These are phyloP conservation scores for Neocloeon triangulifer DNA, from an alignment of 1,140 invertebrate genomes.

Conservation along the genomic window DNA sequence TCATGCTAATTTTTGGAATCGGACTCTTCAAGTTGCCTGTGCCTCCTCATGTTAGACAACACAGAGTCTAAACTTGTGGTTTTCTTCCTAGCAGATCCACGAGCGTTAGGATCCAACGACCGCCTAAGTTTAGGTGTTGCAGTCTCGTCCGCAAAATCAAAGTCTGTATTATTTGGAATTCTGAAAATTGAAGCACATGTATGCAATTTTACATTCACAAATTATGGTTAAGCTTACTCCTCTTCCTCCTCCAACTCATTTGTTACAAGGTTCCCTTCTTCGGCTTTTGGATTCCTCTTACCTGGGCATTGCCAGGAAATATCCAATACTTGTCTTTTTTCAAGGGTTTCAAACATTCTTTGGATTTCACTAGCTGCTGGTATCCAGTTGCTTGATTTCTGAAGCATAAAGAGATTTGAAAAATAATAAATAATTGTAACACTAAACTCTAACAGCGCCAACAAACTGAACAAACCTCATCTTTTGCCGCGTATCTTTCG, in stretches of 20 bases:
- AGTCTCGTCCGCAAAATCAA: conserved; percentile 53
- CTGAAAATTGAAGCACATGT: conserved; percentile 11
- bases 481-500: conserved; percentile 21
- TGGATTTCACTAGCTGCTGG: conserved; percentile 22
- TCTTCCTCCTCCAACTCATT: conserved; percentile 13
- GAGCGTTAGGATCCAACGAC: conserved; percentile 32
- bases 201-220: not conserved
- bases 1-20: not conserved
- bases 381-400: not conserved
- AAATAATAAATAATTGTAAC: not conserved
- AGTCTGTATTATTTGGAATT: conserved; percentile 34
- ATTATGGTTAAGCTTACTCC: not conserved
- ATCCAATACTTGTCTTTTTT: conserved; percentile 23
- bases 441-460: conserved; percentile 3
- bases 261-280: conserved; percentile 17
- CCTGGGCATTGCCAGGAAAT: conserved; percentile 41
- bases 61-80: conserved; percentile 50
- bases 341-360: conserved; percentile 27
- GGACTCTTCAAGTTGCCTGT: conserved; percentile 20
- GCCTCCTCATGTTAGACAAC: conserved; percentile 44
- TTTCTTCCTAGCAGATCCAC: conserved; percentile 51
- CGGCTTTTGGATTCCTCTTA: conserved; percentile 26
- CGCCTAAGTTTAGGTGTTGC: conserved; percentile 33
- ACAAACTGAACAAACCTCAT: conserved; percentile 4
- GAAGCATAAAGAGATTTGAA: not conserved